These are phyloP conservation scores for Phylloscopus trochilus DNA, from an alignment of 2,113 vertebrate species.

Conservation along the genomic window DNA sequence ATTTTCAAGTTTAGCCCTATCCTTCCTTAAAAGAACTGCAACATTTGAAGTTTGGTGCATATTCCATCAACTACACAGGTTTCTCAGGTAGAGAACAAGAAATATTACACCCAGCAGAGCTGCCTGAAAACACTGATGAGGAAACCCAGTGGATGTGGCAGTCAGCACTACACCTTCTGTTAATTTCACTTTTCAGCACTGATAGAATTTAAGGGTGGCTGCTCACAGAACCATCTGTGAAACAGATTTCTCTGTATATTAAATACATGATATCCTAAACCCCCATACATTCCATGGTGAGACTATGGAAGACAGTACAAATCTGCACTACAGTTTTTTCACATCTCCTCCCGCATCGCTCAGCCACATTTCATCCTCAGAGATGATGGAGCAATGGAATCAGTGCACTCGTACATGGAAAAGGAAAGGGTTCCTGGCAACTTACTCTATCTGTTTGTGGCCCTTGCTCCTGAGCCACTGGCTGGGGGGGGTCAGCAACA, in stretches of 20 bases:
- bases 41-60: background rate
- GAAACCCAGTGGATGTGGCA: background rate
- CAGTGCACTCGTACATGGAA: background rate
- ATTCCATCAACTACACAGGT: background rate
- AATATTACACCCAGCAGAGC: background rate
- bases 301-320: background rate
- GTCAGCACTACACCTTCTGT: background rate
- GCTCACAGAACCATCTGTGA: background rate
- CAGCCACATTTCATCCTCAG: background rate
- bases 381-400: constrained; percentile 4
- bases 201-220: background rate
- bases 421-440: constrained; percentile 44
- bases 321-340: background rate
- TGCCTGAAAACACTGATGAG: background rate
- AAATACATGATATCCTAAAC: background rate
- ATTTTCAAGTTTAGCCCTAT: background rate
- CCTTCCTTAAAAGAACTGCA: background rate
- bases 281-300: background rate
- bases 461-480: constrained; percentile 80
- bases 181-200: background rate
- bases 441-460: constrained; percentile 77
- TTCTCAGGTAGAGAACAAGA: background rate
- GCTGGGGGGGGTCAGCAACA: constrained; percentile 81
- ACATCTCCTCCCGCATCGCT: background rate
- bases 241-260: background rate